Evolutionary conservation across 2,797 vertebrate species (phyloP).

Genomic region (Sphenodon punctatus): DNA sequence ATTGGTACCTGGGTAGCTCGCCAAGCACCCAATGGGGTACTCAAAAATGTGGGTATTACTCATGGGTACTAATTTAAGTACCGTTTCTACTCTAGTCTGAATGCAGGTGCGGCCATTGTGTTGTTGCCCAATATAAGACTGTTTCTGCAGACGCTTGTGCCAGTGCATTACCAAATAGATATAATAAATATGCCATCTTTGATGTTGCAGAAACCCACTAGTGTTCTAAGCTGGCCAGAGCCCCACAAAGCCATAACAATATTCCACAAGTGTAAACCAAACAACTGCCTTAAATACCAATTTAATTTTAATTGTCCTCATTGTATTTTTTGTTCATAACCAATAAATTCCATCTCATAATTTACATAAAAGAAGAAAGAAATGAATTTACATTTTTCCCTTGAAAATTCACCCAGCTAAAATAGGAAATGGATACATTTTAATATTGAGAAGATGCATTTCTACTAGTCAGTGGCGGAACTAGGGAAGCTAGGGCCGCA

Average conservation of each 20-base stretch:
- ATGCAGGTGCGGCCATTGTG: too few relatives aligned
- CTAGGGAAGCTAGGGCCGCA: too few relatives aligned
- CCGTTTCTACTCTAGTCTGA: too few relatives aligned
- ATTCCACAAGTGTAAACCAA: background rate
- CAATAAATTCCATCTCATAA: background rate
- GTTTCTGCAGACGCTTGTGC: too few relatives aligned
- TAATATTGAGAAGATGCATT: background rate
- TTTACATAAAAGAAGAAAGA: background rate
- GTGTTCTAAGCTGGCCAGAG: background rate
- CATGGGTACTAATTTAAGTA: too few relatives aligned
- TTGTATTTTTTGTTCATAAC: background rate
- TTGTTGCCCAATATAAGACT: too few relatives aligned
- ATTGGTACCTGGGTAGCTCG: too few relatives aligned
- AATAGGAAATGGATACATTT: background rate
- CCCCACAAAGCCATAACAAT: background rate
- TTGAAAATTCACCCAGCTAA: background rate
- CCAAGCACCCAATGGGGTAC: too few relatives aligned
- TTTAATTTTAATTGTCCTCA: background rate
- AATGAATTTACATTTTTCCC: background rate
- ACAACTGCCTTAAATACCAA: background rate
- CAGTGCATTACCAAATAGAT: too few relatives aligned
- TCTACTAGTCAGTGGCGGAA: too few relatives aligned
- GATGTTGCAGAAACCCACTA: background rate
- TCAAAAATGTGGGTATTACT: too few relatives aligned
- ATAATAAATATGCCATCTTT: too few relatives aligned